These are phyloP conservation scores for Caenorhabditis sp. DNA, from an alignment of 2,888 invertebrate genomes.

Conservation along the genomic window DNA sequence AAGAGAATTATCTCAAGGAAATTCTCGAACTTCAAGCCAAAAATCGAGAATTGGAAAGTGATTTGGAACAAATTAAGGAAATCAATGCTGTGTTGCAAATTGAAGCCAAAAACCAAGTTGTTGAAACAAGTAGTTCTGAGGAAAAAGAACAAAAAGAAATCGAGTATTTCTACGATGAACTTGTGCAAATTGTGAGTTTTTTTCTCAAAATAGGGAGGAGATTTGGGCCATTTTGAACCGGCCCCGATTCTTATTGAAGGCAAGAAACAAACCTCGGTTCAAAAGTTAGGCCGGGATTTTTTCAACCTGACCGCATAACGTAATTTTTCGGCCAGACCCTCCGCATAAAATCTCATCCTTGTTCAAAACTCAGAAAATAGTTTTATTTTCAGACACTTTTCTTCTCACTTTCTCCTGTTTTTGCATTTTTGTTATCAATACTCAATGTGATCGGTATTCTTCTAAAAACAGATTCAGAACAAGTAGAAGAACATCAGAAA, in stretches of 20 bases:
- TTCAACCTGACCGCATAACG: no score
- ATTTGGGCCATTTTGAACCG: no score
- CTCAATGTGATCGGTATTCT: constrained; percentile 38
- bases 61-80: neutral
- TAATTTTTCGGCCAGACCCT: no score
- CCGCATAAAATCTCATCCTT: no score
- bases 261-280: no score
- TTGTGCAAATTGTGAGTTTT: no score
- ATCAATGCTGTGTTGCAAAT: neutral
- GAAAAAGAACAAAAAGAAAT: no score
- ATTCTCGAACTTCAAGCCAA: constrained; percentile 40
- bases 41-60: constrained; percentile 22
- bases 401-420: constrained; percentile 45
- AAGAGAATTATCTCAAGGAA: constrained; percentile 27
- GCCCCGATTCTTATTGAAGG: no score
- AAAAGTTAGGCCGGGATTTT: no score
- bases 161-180: no score
- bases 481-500: neutral
- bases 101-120: neutral
- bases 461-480: neutral
- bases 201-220: no score
- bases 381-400: constrained; percentile 39
- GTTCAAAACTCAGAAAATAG: neutral
- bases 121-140: no score
- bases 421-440: constrained; percentile 37